Evolutionary conservation across 2,113 vertebrate genomes (phyloP), one percentile per base, ranked within the genome.

Genomic region (Corydoras maculifer): DNA sequence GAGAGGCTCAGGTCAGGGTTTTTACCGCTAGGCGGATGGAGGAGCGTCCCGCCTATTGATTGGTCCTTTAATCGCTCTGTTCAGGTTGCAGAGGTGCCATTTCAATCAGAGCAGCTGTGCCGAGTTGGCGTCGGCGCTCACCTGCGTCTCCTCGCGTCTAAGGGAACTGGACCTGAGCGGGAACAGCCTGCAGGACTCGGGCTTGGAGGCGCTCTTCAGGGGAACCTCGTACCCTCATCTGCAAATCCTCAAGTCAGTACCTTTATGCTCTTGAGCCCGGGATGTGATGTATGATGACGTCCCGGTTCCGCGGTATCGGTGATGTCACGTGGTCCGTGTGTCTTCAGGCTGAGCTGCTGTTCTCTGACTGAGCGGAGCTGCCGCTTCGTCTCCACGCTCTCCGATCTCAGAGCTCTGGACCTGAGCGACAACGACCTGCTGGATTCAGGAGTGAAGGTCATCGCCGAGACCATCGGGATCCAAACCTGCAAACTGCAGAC

Each of bases 41-140:
- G 35, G 35, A 43, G 35, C 4, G 7, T 43, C 18, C 18, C 18
- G 18, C 18, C 18, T 25, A 25, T 25, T 25, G 18, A 25, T 8
- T 43, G 35, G 4, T 43, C 7, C 49, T 63, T 49, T 31, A 9
- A 6, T 54, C 5, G n/a, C 25, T 4, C 73, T 3, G 1, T 60
- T 55, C 75, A 86, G 85, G n/a, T 74, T 86, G 54, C 81, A 82
- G 2, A 74, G 76, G 6, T 88, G 86, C 68, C 30, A 77, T 53
- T 53, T 88, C 53, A 75, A 80, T 29, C 57, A 73, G 48, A 0
- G 13, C 0, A 82, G 80, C 15, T 87, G 84, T 78, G n/a, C 0
- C 11, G 8, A 4, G 68, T 73, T 88, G 70, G 61, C 32, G 15
- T 73, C 51, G 0, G 81, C 76, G 58, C 74, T 86, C 0, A 4